A percentile compares a stretch with the other conserved stretches of the same genome.
Conservation (phyloP, 1,140 invertebrate species). For the Trissolcus basalis region DNA sequence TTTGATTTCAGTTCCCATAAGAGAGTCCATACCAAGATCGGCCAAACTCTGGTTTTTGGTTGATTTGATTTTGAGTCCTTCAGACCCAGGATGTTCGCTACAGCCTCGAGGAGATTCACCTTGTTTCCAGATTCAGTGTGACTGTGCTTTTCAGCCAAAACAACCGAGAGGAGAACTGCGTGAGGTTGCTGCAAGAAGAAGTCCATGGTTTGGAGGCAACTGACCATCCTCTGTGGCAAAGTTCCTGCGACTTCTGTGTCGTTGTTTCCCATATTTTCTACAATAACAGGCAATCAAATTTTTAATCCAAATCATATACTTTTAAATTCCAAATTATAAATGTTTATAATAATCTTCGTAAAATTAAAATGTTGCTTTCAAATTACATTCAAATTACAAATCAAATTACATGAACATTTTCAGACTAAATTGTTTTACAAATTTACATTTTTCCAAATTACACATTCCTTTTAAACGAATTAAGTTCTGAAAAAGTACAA, state of each 20-base stretch:
- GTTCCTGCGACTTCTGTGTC: conserved; percentile 95
- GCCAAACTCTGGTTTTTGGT: conserved; percentile 84
- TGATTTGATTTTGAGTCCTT: conserved; percentile 88
- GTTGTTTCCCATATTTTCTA: conserved; percentile 89
- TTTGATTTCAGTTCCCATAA: conserved; percentile 99
- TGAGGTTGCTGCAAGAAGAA: conserved; percentile 91
- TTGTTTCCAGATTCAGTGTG: conserved; percentile 73
- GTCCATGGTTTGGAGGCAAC: conserved; percentile 91
- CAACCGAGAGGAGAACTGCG: conserved; percentile 89
- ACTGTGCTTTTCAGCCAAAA: conserved; percentile 85
- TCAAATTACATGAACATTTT: too few species aligned
- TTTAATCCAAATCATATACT: too few species aligned
- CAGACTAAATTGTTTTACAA: not conserved
- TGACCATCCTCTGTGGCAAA: conserved; percentile 92
- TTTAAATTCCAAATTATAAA: too few species aligned
- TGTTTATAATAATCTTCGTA: too few species aligned
- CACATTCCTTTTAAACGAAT: too few species aligned
- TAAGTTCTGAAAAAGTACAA: too few species aligned
- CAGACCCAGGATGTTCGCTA: conserved; percentile 91
- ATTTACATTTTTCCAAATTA: too few species aligned
- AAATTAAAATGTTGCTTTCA: too few species aligned
- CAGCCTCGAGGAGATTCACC: conserved; percentile 81
- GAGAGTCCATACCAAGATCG: conserved; percentile 96
- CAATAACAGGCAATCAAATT: conserved; percentile 19
- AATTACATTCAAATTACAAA: too few species aligned